Percentiles rank a stretch among this genome's conserved stretches.
phyloP scores from a whole-genome alignment of 2,797 vertebrate genomes.

The Onychomys leucogaster region DNA sequence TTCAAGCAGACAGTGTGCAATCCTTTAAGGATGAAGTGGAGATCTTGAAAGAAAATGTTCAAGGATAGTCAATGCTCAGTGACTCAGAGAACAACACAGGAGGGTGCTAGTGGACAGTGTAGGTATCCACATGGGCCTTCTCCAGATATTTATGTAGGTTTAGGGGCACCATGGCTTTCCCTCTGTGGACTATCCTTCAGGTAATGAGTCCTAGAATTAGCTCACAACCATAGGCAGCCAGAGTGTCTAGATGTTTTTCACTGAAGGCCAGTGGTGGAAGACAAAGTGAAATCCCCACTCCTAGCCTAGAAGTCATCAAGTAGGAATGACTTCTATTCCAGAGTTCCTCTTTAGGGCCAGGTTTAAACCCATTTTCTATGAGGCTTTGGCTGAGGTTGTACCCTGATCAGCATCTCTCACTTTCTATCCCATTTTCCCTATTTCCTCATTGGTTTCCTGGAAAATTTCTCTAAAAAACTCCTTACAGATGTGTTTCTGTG shows the following conservation, averaged over 20 bases:
- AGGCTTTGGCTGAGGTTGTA: neutral
- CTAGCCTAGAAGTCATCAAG: neutral
- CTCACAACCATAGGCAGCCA: neutral
- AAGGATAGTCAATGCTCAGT: neutral
- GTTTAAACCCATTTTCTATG: neutral
- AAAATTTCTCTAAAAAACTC: conserved; percentile 31
- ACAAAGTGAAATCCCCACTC: neutral
- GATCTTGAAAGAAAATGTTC: neutral
- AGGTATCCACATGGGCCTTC: neutral
- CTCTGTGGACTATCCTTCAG: neutral
- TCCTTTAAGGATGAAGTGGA: conserved; percentile 20
- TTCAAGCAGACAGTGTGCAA: neutral
- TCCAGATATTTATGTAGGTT: neutral
- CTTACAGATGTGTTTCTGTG: neutral
- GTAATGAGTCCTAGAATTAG: neutral
- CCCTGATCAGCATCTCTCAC: neutral
- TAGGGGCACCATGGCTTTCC: neutral
- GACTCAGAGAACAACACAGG: neutral
- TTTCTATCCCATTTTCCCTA: neutral
- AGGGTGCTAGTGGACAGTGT: neutral
- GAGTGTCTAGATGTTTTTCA: neutral
- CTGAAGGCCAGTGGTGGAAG: neutral
- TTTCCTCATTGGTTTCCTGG: conserved; percentile 6
- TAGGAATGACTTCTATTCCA: neutral
- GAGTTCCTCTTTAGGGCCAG: neutral